Percentiles rank a stretch among this genome's conserved stretches.
These are phyloP conservation scores for Orchesella cincta DNA, from an alignment of 1,140 invertebrate genomes.

Conservation along the genomic window DNA sequence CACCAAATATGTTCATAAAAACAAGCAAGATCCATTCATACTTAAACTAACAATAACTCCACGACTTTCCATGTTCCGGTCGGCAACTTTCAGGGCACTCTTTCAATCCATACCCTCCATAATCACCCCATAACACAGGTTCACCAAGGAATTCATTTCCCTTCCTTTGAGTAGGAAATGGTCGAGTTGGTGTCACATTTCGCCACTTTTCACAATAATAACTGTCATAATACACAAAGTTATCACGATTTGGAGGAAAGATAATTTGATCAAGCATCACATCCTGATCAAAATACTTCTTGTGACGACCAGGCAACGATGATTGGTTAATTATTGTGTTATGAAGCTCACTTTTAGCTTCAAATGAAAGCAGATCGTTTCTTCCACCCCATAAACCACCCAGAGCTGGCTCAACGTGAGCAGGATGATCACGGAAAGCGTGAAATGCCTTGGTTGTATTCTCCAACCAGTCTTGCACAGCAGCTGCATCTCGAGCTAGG, in stretches of 20 bases:
- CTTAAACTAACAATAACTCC: constrained; percentile 5
- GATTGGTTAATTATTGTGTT: too few relatives aligned
- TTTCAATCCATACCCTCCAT: not conserved
- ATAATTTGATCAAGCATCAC: not conserved
- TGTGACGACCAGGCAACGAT: not conserved
- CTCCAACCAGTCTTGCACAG: constrained; percentile 53
- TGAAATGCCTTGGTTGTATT: constrained; percentile 51
- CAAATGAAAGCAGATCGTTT: not conserved
- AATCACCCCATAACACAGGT: not conserved
- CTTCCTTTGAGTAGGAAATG: not conserved
- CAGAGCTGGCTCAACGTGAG: constrained; percentile 26
- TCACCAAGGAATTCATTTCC: not conserved
- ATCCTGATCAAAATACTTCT: constrained; percentile 8
- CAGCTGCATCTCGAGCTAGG: constrained; percentile 51
- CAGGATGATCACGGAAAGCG: constrained; percentile 53
- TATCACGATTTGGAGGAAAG: not conserved
- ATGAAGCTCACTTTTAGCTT: not conserved
- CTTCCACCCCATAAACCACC: constrained; percentile 38
- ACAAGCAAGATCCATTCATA: too few relatives aligned
- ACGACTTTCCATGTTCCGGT: not conserved
- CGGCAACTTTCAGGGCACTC: not conserved
- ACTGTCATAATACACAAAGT: not conserved
- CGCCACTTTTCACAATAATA: not conserved
- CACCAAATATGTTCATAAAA: too few relatives aligned
- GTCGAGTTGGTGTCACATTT: not conserved